These are phyloP conservation scores for Labia minor DNA, from an alignment of 2,888 invertebrate genomes.

Conservation along the genomic window DNA sequence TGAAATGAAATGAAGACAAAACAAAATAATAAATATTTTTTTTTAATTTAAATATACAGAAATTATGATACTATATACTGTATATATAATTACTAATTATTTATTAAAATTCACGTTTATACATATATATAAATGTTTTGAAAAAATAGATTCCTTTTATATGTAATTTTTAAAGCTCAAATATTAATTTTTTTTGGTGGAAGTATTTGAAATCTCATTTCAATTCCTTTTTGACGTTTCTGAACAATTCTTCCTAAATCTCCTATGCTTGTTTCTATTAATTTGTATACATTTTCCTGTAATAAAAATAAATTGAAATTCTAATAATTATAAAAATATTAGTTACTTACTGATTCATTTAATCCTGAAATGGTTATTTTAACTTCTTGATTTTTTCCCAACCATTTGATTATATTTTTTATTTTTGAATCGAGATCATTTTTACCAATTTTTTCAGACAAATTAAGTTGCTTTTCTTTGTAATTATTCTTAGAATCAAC, in stretches of 20 bases:
- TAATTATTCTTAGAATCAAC: slow-evolving; percentile 31
- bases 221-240: slow-evolving; percentile 49
- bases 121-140: no score
- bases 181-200: slow-evolving; percentile 41
- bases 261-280: slow-evolving; percentile 33
- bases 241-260: slow-evolving; percentile 47
- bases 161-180: no score
- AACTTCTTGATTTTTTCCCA: slow-evolving; percentile 55
- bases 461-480: slow-evolving; percentile 52
- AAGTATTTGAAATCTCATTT: slow-evolving; percentile 50
- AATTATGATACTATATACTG: no score
- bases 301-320: slow-evolving; percentile 30
- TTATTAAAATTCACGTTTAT: no score
- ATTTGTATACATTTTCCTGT: slow-evolving; percentile 48
- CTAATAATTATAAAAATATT: slow-evolving; percentile 16
- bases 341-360: slow-evolving; percentile 34
- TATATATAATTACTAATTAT: no score
- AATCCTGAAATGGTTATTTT: slow-evolving; percentile 45
- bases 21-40: no score
- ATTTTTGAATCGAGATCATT: slow-evolving; percentile 54
- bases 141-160: no score
- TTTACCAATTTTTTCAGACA: slow-evolving; percentile 50
- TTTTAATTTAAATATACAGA: no score
- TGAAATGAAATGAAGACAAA: no score
- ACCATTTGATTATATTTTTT: slow-evolving; percentile 54